These are phyloP conservation scores for Eufriesea mexicana DNA, from an alignment of 1,140 invertebrate genomes.

Conservation along the genomic window DNA sequence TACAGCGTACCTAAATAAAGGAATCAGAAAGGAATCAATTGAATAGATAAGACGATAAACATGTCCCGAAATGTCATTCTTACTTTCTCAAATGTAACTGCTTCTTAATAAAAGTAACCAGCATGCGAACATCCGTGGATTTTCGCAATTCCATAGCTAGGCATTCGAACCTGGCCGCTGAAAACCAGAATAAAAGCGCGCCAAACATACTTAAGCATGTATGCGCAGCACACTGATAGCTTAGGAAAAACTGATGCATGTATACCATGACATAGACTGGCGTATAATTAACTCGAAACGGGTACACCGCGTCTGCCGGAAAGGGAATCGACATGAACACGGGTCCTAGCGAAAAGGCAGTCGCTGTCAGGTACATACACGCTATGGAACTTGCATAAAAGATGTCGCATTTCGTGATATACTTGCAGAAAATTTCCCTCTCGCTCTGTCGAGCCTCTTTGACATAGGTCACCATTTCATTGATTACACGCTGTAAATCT, in stretches of 20 bases:
- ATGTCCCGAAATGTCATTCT: background rate
- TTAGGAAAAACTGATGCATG: background rate
- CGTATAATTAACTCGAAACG: background rate
- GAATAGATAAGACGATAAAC: background rate
- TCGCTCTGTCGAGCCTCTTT: background rate
- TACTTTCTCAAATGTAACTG: background rate
- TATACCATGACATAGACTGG: background rate
- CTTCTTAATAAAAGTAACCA: background rate
- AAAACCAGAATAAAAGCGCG: background rate
- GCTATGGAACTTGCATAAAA: background rate
- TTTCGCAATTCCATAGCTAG: background rate
- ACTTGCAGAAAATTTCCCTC: background rate
- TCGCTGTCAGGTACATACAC: background rate
- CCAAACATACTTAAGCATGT: background rate
- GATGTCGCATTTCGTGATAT: background rate
- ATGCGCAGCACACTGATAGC: background rate
- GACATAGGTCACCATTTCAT: background rate
- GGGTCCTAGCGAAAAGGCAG: background rate
- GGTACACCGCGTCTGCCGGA: background rate
- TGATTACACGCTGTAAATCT: background rate
- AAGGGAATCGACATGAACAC: background rate
- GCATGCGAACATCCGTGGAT: background rate
- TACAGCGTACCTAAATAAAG: background rate
- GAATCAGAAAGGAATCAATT: too few species aligned
- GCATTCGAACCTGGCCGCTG: background rate